Evolutionary conservation across 1,140 invertebrate genomes (phyloP), one percentile per base, ranked within the genome.

Genomic region (Neodiprion lecontei): DNA sequence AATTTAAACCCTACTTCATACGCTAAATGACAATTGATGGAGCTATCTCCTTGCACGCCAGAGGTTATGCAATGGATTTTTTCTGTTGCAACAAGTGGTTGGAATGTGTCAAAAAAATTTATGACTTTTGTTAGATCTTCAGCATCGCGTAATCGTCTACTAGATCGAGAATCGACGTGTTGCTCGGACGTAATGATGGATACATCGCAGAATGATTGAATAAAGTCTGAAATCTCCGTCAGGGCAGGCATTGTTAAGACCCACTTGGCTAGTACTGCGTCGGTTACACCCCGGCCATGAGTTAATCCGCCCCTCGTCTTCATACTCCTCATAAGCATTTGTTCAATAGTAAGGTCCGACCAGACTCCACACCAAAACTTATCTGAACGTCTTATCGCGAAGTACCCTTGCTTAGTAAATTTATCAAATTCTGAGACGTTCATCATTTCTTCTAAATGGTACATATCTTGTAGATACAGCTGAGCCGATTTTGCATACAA

Each of bases 361-460:
- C 83, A 89, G 7, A 86, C 76, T 9, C 88, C 88, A 74, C 77
- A 83, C 83, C 86, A 88, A 74, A 79, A 84, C 76, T 82, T 85
- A 72, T 88, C 80, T 72, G 78, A 77, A 73, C 79, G 75, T 61
- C 79, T 73, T 66, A 83, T 79, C 17, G 82, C 84, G 73, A 84
- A 86, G 69, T 74, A 82, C 47, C 75, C 79, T 74, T 79, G 68
- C 67, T 53, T 74, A 23, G 76, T 81, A 74, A 83, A 86, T 74
- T 81, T 80, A 53, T 81, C 17, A 73, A 76, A 84, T 75, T 84
- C 83, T 67, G 71, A 53, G 65, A 75, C 76, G 78, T 82, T 71
- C 53, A 85, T 83, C 23, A 71, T 78, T 48, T 65, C 49, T 53
- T 80, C 10, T 70, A 87, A 77, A 49, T 81, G 17, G 48, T 50